These are phyloP conservation scores for Tichodroma muraria DNA, from an alignment of 2,113 vertebrate genomes.

Conservation along the genomic window DNA sequence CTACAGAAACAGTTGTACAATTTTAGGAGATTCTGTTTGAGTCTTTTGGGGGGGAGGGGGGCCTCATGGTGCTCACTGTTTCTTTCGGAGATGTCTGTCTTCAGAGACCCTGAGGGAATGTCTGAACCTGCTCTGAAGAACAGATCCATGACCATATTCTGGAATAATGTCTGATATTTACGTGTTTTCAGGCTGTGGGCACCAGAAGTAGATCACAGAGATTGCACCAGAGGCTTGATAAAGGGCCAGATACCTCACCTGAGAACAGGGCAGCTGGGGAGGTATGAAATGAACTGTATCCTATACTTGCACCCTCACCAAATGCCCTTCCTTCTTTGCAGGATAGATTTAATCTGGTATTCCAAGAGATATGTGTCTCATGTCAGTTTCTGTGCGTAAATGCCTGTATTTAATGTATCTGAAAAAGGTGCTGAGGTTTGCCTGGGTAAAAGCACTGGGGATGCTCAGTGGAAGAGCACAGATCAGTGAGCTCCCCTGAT, in stretches of 20 bases:
- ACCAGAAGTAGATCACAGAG: background rate
- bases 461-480: background rate
- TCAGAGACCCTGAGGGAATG: background rate
- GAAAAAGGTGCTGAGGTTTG: background rate
- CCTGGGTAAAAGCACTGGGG: background rate
- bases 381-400: background rate
- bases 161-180: background rate
- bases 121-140: background rate
- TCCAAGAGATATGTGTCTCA: background rate
- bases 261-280: background rate
- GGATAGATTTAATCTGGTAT: background rate
- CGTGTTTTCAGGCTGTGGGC: background rate
- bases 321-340: background rate
- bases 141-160: background rate
- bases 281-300: background rate
- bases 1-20: background rate
- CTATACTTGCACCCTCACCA: background rate
- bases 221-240: background rate
- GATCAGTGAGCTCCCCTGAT: background rate
- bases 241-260: background rate
- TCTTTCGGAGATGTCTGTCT: background rate
- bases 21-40: background rate
- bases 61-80: background rate
- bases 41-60: too few species aligned
- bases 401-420: background rate